phyloP scores from a whole-genome alignment of 2,888 invertebrate species.

The Fissipunctia ypsillon region DNA sequence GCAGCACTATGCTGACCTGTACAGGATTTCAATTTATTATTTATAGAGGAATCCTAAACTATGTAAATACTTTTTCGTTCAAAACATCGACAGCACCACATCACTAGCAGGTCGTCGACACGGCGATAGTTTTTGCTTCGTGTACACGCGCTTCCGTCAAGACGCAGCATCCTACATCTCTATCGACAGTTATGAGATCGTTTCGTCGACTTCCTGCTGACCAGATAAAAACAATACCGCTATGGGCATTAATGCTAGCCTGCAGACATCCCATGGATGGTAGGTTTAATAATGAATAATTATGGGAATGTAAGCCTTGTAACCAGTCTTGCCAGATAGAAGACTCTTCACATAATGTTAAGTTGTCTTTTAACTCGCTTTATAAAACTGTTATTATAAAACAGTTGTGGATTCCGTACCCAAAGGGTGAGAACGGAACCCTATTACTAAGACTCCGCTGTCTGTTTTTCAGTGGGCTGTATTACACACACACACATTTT shows the following conservation, averaged over 20 bases:
- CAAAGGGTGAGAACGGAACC: too few species aligned
- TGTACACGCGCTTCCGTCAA: conserved; percentile 77
- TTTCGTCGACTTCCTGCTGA: conserved; percentile 51
- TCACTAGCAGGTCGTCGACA: conserved; percentile 65
- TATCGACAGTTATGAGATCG: conserved; percentile 62
- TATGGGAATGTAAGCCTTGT: conserved; percentile 11
- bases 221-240: conserved; percentile 56
- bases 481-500: too few species aligned
- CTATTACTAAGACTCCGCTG: too few species aligned
- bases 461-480: too few species aligned
- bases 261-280: conserved; percentile 21
- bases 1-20: neutral
- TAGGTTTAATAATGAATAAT: conserved; percentile 30
- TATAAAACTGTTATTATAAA: too few species aligned
- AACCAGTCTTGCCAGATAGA: neutral
- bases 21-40: too few species aligned
- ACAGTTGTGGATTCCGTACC: too few species aligned
- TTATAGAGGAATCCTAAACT: too few species aligned
- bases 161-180: conserved; percentile 77
- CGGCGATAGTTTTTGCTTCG: conserved; percentile 76
- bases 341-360: neutral
- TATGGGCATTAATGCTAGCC: conserved; percentile 29
- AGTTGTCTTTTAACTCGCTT: neutral
- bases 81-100: conserved; percentile 16
- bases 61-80: too few species aligned